These are phyloP conservation scores for Phenganax subtilis DNA, from an alignment of 92 coral and sea anemone genomes.

Conservation along the genomic window DNA sequence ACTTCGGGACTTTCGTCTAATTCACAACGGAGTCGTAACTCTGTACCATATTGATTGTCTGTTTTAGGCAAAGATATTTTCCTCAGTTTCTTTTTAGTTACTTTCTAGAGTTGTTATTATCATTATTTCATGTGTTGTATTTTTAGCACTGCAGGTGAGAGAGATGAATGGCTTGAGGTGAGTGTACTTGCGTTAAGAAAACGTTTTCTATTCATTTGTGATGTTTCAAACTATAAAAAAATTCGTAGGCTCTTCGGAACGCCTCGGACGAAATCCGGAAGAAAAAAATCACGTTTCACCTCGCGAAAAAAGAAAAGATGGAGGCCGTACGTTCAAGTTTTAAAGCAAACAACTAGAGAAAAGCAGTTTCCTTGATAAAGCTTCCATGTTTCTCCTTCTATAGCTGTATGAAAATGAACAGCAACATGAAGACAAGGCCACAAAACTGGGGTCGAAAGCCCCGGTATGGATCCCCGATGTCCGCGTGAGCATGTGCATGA, in stretches of 20 bases:
- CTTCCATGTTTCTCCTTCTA: not conserved
- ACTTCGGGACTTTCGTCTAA: no score
- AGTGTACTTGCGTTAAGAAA: not conserved
- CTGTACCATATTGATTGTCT: no score
- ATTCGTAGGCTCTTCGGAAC: conserved; percentile 60
- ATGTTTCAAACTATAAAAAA: not conserved
- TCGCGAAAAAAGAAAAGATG: conserved; percentile 46
- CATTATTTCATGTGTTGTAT: not conserved
- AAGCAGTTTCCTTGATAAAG: no score
- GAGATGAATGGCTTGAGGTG: conserved; percentile 96
- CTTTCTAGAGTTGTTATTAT: not conserved
- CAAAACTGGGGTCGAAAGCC: conserved; percentile 79
- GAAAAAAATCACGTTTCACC: conserved; percentile 69
- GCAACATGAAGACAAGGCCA: conserved; percentile 51
- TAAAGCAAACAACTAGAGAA: no score
- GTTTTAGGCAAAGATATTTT: no score
- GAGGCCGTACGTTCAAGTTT: conserved; percentile 9
- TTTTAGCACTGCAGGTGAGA: conserved; percentile 86
- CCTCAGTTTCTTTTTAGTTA: no score
- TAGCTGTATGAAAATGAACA: conserved; percentile 26
- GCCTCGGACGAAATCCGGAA: conserved; percentile 72
- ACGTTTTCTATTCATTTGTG: no score
- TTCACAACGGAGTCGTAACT: no score
- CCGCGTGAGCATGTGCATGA: conserved; percentile 96
- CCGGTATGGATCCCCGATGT: conserved; percentile 99